Evolutionary conservation across 2,888 invertebrate species (phyloP).

Genomic region (Cistogaster globosa): DNA sequence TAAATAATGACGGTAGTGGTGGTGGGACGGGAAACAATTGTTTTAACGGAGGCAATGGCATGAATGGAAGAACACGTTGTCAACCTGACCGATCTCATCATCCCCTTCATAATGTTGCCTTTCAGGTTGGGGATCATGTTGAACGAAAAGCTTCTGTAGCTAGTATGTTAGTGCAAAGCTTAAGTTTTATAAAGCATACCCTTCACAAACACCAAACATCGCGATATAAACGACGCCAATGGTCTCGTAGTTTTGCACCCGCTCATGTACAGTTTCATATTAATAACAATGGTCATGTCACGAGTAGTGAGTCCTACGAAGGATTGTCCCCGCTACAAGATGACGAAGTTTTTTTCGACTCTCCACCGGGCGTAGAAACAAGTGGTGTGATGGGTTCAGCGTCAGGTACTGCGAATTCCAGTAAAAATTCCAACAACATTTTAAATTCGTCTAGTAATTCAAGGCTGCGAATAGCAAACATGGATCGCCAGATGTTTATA

Average conservation of each 20-base stretch:
- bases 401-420: slow-evolving; percentile 27
- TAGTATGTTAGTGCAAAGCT: slow-evolving; percentile 80
- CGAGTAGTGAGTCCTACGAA: slow-evolving; percentile 82
- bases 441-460: slow-evolving; percentile 28
- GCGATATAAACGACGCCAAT: slow-evolving; percentile 82
- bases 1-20: slow-evolving; percentile 30
- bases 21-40: not conserved
- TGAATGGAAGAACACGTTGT: slow-evolving; percentile 39
- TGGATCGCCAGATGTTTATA: slow-evolving; percentile 66
- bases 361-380: slow-evolving; percentile 75
- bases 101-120: slow-evolving; percentile 73
- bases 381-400: slow-evolving; percentile 34
- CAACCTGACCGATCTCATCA: slow-evolving; percentile 58
- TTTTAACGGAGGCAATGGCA: not conserved
- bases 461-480: slow-evolving; percentile 38
- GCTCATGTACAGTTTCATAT: slow-evolving; percentile 82
- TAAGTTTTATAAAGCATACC: slow-evolving; percentile 83
- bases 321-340: slow-evolving; percentile 82
- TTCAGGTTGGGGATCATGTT: slow-evolving; percentile 80
- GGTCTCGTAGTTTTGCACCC: slow-evolving; percentile 89
- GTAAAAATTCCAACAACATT: slow-evolving; percentile 47
- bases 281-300: slow-evolving; percentile 51
- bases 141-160: slow-evolving; percentile 82
- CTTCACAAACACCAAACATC: slow-evolving; percentile 83
- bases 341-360: slow-evolving; percentile 85